These are phyloP conservation scores for Acanthosepion esculentum DNA, from an alignment of 2,888 invertebrate species.

Conservation along the genomic window DNA sequence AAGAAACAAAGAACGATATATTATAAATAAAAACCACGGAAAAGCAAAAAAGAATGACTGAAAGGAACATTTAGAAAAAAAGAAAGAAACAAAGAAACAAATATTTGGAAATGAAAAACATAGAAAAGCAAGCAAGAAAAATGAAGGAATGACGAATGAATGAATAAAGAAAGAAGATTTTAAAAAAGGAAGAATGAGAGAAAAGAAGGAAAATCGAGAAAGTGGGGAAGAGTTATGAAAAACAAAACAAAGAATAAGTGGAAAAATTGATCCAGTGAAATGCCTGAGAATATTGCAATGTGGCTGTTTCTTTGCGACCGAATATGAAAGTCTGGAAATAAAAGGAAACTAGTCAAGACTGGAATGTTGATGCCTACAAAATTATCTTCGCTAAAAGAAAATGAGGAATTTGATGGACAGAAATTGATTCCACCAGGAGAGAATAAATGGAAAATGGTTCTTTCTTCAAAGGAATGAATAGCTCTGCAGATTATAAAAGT, in stretches of 20 bases:
- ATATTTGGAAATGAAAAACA: not conserved
- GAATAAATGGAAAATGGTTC: not conserved
- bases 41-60: not conserved
- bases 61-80: not conserved
- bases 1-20: no score
- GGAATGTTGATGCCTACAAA: not conserved
- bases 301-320: not conserved
- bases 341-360: not conserved
- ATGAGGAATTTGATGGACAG: not conserved
- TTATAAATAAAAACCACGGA: not conserved
- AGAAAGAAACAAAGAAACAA: not conserved
- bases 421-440: not conserved
- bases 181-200: no score
- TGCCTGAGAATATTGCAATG: not conserved
- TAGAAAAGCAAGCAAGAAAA: not conserved
- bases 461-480: not conserved
- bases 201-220: no score
- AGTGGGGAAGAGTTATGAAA: no score
- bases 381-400: conserved; percentile 14
- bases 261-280: not conserved
- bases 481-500: not conserved
- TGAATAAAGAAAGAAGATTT: not conserved
- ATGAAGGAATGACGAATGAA: not conserved
- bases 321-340: not conserved
- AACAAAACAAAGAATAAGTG: no score